Evolutionary conservation across 2,113 vertebrate genomes (phyloP), one percentile per base, ranked within the genome.

Genomic region (Brachyistius frenatus): DNA sequence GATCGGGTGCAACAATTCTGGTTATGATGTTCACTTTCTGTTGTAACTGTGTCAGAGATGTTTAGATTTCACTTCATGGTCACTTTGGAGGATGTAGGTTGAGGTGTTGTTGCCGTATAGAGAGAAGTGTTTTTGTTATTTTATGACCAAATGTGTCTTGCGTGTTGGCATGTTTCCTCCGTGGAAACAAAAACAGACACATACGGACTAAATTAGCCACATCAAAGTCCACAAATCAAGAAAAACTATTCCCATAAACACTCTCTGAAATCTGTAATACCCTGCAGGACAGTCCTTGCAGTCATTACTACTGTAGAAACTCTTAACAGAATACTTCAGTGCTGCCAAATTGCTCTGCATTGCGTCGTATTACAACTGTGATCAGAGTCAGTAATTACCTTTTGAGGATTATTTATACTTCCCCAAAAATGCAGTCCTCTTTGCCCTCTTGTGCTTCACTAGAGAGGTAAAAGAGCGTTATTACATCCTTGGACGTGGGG

Each of bases 371-470:
- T 3, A 30, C n/a, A 33, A 63, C 41, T 2, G 11, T 39, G 54
- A 66, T 13, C 41, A 10, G 10, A 54, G 68, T 47, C 23, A 61
- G 46, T 33, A 31, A 66, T 8, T 3, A 4, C 54, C 41, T 53
- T 67, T 33, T 54, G 5, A 35, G 15, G 14, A 64, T 62, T 57
- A 54, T 14, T 46, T 58, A 5, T 35, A 54, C 62, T 79, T 8
- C 3, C 35, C 37, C 52, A 39, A 53, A 54, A 23, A 23, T 1
- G 23, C 23, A 23, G 23, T 23, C 23, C 23, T 23, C 4, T 7
- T 39, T 30, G 35, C 35, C 15, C 30, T 65, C 33, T 49, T 53
- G 35, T 44, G 32, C 46, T 32, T 36, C 15, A 62, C 9, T 37
- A 5, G 50, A 46, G 56, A n/a, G 36, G 10, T n/a, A 16, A 15